Base-by-base conservation (phyloP, 2,888 invertebrate genomes). In the Ectemnius lituratus region DNA sequence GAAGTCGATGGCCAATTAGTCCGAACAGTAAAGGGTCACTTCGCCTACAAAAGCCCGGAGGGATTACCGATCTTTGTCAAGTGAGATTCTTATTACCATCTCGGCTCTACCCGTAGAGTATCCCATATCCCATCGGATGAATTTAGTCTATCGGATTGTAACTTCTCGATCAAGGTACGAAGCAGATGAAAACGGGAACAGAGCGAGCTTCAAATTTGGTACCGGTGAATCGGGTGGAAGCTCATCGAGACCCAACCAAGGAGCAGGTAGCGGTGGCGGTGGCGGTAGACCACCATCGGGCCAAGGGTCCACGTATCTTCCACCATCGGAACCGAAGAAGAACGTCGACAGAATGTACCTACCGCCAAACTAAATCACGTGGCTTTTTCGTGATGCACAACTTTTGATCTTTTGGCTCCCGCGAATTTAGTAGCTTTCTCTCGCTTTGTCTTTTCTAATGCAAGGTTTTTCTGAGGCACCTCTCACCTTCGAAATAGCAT, bases 161-260 rank as follows among this genome's bases (percentile, higher is more conserved):
- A 37, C 37, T 37, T 37, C 8, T 8, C 37, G 11, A 37, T 63
- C 0, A 78, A 90, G 90, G 70, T 90, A 90, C 72, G 84, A 79
- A 65, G 90, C 90, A 2, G 90, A 90, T 57, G 90, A 90, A 67
- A 90, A 90, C 67, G 90, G 90, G 8, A 89, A 88, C 47, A 78
- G 84, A 62, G 90, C 90, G 11, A 89, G 90, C 70, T 90, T 90
- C 71, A 86, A 84, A 8, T 85, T 90, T 16, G 90, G 90, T n/a
- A 84, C 84, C 6, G 83, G 79, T 0, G 37, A n/a, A n/a, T 49
- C 62, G 0, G 23, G 62, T 27, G 37, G 37, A 37, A 16, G n/a
- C 16, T 16, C 52, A 16, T 56, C 47, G 61, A 66, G 65, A 16
- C 61, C 77, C 0, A 62, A 73, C 18, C 70, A 70, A 45, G 70